Conservation (phyloP, 2,888 invertebrate species). For the Ochropleura plecta region DNA sequence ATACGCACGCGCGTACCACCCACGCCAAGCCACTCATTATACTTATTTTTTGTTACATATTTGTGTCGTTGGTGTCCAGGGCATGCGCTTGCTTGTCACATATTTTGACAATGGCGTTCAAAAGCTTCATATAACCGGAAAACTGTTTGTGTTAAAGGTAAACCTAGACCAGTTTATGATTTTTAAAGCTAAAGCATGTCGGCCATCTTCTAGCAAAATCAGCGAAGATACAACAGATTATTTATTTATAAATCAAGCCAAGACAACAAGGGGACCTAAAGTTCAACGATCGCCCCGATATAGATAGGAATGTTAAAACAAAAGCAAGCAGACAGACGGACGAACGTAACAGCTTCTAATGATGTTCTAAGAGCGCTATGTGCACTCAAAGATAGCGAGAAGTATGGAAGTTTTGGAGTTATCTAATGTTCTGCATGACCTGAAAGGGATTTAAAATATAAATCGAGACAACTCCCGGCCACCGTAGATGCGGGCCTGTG, state of each 20-base stretch:
- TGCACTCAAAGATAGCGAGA: slow-evolving; percentile 6
- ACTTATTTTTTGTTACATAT: too few species aligned
- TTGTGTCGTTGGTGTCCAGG: too few species aligned
- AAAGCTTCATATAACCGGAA: too few species aligned
- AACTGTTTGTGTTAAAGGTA: too few species aligned
- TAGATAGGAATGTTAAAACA: slow-evolving; percentile 69
- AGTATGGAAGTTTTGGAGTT: not conserved
- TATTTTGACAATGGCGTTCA: too few species aligned
- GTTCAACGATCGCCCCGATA: slow-evolving; percentile 72
- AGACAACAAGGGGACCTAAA: slow-evolving; percentile 47
- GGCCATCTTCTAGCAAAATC: slow-evolving; percentile 8
- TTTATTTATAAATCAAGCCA: slow-evolving; percentile 50
- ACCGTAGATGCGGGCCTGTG: too few species aligned
- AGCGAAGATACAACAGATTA: slow-evolving; percentile 19
- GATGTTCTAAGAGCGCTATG: slow-evolving; percentile 43
- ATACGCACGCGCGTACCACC: too few species aligned
- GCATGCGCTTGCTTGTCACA: too few species aligned
- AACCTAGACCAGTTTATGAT: too few species aligned
- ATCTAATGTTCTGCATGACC: not conserved
- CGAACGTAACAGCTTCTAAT: slow-evolving; percentile 57
- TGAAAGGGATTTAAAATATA: not conserved
- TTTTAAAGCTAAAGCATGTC: not conserved
- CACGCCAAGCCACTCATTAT: too few species aligned
- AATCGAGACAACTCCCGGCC: too few species aligned
- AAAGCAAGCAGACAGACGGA: slow-evolving; percentile 61